Percentiles rank a stretch among this genome's conserved stretches.
These are phyloP conservation scores for Stenopsyche tienmushanensis DNA, from an alignment of 1,140 invertebrate species.

Conservation along the genomic window DNA sequence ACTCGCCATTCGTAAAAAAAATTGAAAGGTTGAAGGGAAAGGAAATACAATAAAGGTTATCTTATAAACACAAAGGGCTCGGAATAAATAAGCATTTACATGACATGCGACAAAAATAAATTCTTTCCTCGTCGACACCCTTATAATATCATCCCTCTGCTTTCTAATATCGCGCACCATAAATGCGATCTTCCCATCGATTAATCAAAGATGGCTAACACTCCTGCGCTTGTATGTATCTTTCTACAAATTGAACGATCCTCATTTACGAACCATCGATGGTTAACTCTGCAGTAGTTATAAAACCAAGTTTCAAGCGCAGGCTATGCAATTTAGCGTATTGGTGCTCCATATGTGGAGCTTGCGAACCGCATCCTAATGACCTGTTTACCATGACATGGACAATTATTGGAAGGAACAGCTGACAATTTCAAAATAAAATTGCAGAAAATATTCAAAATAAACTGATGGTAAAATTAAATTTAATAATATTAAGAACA, in stretches of 20 bases:
- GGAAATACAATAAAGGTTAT: neutral
- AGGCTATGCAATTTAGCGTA: constrained; percentile 29
- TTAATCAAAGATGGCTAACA: neutral
- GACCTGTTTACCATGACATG: constrained; percentile 24
- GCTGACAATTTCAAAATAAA: neutral
- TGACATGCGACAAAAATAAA: too few relatives aligned
- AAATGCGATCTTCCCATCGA: too few relatives aligned
- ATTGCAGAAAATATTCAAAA: neutral
- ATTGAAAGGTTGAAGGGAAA: neutral
- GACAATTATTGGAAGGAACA: neutral
- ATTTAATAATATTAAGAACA: too few relatives aligned
- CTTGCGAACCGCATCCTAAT: constrained; percentile 26
- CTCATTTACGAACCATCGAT: neutral
- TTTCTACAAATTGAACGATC: neutral
- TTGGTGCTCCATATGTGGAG: constrained; percentile 33
- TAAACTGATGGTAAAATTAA: too few relatives aligned
- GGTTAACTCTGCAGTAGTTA: neutral
- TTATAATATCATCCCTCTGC: too few relatives aligned
- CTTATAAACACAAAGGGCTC: neutral
- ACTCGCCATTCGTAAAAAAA: neutral
- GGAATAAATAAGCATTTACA: too few relatives aligned
- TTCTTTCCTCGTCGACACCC: too few relatives aligned
- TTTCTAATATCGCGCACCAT: too few relatives aligned
- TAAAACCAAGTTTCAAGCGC: neutral
- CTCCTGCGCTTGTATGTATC: neutral